Conservation (phyloP, 2,113 vertebrate genomes). For the Pygathrix nemaeus region DNA sequence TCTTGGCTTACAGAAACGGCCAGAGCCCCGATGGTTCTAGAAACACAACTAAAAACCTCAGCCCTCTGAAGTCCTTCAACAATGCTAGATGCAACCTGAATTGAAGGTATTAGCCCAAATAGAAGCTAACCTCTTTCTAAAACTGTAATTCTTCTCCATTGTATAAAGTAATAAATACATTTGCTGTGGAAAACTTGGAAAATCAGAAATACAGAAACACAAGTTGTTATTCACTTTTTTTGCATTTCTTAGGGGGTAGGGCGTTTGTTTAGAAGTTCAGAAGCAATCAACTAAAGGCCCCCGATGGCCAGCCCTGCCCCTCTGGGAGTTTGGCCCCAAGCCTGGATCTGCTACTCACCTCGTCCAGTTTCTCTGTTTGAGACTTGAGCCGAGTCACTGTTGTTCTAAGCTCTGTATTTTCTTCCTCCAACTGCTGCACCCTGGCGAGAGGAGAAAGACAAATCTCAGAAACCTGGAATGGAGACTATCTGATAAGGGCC, state of each 20-base stretch:
- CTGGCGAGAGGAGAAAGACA: slow-evolving; percentile 78
- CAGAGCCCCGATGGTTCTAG: neutral
- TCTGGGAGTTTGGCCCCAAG: rapidly evolving
- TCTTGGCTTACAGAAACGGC: neutral
- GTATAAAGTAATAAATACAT: neutral
- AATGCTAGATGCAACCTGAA: neutral
- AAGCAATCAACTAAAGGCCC: neutral
- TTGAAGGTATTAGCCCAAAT: neutral
- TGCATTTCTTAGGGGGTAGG: neutral
- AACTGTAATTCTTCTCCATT: too few relatives aligned
- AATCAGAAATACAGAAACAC: neutral
- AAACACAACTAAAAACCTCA: neutral
- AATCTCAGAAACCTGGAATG: neutral
- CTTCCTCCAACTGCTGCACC: slow-evolving; percentile 94
- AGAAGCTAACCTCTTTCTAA: neutral
- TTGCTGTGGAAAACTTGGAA: neutral
- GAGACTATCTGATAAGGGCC: neutral
- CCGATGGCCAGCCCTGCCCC: rapidly evolving
- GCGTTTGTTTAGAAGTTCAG: neutral
- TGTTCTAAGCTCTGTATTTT: slow-evolving; percentile 89
- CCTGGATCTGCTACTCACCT: slow-evolving; percentile 83
- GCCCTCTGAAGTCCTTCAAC: neutral
- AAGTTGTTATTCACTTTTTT: neutral
- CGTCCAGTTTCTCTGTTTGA: slow-evolving; percentile 94
- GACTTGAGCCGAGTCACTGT: slow-evolving; percentile 91